Conservation (phyloP, 2,888 invertebrate genomes). For the Conus canariensis region DNA sequence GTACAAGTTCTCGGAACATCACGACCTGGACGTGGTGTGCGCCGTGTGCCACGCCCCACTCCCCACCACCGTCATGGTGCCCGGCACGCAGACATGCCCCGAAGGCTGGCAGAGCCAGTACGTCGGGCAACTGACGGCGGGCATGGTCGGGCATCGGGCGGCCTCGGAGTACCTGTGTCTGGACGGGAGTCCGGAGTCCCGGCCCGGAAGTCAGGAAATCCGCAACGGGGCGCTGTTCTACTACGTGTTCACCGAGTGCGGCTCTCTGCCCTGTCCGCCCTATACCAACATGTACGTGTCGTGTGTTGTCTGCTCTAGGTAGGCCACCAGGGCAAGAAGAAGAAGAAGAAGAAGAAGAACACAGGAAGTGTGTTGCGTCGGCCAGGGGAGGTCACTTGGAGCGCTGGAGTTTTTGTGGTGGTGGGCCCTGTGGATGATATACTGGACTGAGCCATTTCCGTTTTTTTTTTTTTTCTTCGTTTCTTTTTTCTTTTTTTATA, state of each 20-base stretch:
- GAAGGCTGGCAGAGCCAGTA: constrained; percentile 29
- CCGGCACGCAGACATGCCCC: constrained; percentile 37
- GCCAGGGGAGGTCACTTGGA: too few relatives aligned
- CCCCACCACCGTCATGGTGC: constrained; percentile 39
- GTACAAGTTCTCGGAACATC: constrained; percentile 42
- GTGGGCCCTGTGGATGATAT: too few relatives aligned
- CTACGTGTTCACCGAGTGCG: constrained; percentile 33
- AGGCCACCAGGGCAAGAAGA: not conserved
- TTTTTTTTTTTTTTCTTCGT: too few relatives aligned
- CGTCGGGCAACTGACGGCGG: constrained; percentile 37
- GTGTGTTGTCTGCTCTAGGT: constrained; percentile 36
- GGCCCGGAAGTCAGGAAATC: constrained; percentile 19
- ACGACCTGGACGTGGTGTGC: constrained; percentile 44
- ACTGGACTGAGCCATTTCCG: too few relatives aligned
- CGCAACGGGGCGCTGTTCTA: constrained; percentile 37
- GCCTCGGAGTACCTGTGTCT: constrained; percentile 37
- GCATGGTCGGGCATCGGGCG: constrained; percentile 28
- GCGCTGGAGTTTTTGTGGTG: not conserved
- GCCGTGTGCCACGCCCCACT: constrained; percentile 16
- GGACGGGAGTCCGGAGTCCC: constrained; percentile 10
- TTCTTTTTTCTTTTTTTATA: too few relatives aligned
- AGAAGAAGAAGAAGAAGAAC: too few relatives aligned
- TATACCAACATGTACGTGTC: constrained; percentile 28
- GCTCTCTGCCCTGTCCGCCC: constrained; percentile 30
- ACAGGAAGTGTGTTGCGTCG: too few relatives aligned